Conservation (phyloP, 1,140 invertebrate species). For the Aporrectodea caliginosa region DNA sequence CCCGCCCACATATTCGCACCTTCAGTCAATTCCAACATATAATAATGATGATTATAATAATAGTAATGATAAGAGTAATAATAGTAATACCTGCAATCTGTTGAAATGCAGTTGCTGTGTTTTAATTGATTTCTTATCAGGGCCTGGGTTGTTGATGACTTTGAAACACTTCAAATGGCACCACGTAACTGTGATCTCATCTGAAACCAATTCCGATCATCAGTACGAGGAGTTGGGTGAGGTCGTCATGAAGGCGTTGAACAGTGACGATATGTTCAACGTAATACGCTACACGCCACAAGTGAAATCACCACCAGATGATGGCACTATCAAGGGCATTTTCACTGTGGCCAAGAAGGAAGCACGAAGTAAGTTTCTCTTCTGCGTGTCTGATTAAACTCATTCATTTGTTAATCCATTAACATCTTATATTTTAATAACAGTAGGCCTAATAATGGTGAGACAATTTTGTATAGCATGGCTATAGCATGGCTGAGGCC, state of each 20-base stretch:
- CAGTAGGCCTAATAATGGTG: no score
- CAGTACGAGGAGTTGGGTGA: neutral
- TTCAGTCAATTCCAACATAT: no score
- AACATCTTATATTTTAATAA: no score
- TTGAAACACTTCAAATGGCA: neutral
- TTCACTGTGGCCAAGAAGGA: neutral
- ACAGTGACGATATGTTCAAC: neutral
- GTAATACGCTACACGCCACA: neutral
- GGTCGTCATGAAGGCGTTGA: neutral
- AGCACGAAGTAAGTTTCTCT: slow-evolving; percentile 2
- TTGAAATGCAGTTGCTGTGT: no score
- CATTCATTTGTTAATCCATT: no score
- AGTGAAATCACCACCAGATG: slow-evolving; percentile 11
- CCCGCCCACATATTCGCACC: no score
- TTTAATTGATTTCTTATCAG: no score
- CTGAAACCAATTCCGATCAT: neutral
- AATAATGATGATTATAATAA: no score
- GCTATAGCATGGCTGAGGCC: no score
- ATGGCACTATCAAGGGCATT: neutral
- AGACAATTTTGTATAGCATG: no score
- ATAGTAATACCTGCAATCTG: neutral
- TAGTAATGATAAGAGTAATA: no score
- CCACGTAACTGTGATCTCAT: neutral
- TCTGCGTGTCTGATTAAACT: no score
- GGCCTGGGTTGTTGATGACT: neutral